Evolutionary conservation across 2,888 invertebrate genomes (phyloP).

Genomic region (Peribatodes rhomboidaria): DNA sequence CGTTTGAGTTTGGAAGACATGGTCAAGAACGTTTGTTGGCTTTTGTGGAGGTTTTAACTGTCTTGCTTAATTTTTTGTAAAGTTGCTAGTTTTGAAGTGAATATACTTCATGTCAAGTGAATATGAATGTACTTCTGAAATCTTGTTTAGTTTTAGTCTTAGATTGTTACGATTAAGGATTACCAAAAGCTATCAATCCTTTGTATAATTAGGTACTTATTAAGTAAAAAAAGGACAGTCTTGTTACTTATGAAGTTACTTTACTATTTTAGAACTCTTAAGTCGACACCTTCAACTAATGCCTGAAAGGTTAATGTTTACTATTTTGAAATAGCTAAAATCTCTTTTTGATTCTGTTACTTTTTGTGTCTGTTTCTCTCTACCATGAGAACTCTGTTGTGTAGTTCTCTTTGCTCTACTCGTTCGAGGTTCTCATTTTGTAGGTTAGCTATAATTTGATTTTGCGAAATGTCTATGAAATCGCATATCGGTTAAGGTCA

Average conservation of each 20-base stretch:
- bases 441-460: slow-evolving; percentile 14
- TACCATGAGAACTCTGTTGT: background rate
- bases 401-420: no score
- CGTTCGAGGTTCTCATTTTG: background rate
- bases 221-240: no score
- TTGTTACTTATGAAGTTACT: no score
- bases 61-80: background rate
- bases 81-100: background rate
- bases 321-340: no score
- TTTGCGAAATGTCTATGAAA: slow-evolving; percentile 23
- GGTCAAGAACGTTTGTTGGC: slow-evolving; percentile 18
- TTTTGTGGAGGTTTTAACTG: background rate
- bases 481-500: slow-evolving; percentile 32
- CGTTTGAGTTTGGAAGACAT: slow-evolving; percentile 19
- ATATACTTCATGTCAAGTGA: background rate
- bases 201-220: background rate
- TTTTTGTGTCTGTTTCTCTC: background rate
- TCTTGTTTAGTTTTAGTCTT: background rate
- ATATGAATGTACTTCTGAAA: background rate
- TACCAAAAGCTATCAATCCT: no score
- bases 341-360: no score
- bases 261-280: background rate
- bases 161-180: no score
- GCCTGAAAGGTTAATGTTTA: background rate
- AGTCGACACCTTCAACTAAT: no score